A percentile compares a stretch with the other conserved stretches of the same genome.
These are phyloP conservation scores for Ennomos erosarius DNA, from an alignment of 2,888 invertebrate species.

Conservation along the genomic window DNA sequence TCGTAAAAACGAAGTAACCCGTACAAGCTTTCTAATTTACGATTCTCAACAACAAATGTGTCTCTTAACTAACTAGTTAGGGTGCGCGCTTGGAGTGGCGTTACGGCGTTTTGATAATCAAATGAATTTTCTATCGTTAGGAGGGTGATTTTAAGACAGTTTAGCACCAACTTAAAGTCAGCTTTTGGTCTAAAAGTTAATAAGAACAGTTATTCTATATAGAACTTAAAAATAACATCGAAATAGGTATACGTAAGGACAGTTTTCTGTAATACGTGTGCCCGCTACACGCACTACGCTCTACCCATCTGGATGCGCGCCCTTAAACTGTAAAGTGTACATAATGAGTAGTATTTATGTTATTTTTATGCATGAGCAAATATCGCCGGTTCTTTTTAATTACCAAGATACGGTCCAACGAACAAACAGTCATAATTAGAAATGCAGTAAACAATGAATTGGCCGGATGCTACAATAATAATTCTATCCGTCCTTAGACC, in stretches of 20 bases:
- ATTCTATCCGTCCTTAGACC: too few species aligned
- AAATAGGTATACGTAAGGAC: too few species aligned
- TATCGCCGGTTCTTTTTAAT: constrained; percentile 69
- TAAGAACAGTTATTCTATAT: too few species aligned
- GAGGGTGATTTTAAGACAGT: too few species aligned
- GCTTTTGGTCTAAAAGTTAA: too few species aligned
- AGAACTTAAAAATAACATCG: too few species aligned
- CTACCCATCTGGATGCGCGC: constrained; percentile 10
- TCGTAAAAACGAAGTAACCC: constrained; percentile 38
- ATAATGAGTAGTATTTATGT: constrained; percentile 64
- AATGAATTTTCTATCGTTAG: too few species aligned
- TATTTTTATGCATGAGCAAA: constrained; percentile 72
- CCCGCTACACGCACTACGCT: not conserved
- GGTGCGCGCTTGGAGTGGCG: constrained; percentile 14
- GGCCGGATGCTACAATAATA: constrained; percentile 8
- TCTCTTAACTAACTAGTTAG: constrained; percentile 39
- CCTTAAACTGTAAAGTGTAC: constrained; percentile 34
- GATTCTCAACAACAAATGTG: constrained; percentile 45
- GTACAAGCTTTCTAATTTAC: constrained; percentile 49
- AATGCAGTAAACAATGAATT: constrained; percentile 22
- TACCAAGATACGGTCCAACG: constrained; percentile 58
- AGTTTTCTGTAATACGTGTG: not conserved
- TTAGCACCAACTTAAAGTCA: too few species aligned
- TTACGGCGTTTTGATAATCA: not conserved
- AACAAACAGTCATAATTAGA: constrained; percentile 47